Percentiles rank a stretch among this genome's conserved stretches.
These are phyloP conservation scores for Amblyraja radiata DNA, from an alignment of 2,797 vertebrate genomes.

Conservation along the genomic window DNA sequence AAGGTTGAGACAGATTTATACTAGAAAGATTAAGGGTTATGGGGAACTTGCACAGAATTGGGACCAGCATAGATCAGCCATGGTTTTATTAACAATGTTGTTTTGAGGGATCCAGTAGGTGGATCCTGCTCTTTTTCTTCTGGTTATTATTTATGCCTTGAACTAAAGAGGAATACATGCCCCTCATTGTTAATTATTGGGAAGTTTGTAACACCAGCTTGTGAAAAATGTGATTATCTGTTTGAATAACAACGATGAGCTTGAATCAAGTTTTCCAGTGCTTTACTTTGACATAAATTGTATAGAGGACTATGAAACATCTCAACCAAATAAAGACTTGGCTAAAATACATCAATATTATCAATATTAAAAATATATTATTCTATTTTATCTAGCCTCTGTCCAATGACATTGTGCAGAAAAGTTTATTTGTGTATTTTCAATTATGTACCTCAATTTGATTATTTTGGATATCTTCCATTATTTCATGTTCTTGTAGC, in stretches of 20 bases:
- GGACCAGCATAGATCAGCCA: no score
- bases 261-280: background rate
- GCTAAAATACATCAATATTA: background rate
- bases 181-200: background rate
- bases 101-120: no score
- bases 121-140: no score
- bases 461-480: background rate
- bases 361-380: background rate
- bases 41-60: no score
- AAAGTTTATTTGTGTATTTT: background rate
- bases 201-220: background rate
- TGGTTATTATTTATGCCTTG: background rate
- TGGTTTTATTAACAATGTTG: no score
- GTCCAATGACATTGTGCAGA: background rate
- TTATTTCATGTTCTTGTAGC: background rate
- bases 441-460: background rate
- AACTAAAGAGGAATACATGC: background rate
- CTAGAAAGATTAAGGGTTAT: no score
- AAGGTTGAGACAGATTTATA: no score
- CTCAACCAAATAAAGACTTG: background rate
- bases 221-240: background rate
- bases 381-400: background rate
- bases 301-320: background rate
- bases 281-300: background rate
- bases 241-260: no score